A percentile compares a stretch with the other conserved stretches of the same genome.
Evolutionary conservation across 2,888 invertebrate genomes (phyloP).

Genomic region (Apamea anceps): DNA sequence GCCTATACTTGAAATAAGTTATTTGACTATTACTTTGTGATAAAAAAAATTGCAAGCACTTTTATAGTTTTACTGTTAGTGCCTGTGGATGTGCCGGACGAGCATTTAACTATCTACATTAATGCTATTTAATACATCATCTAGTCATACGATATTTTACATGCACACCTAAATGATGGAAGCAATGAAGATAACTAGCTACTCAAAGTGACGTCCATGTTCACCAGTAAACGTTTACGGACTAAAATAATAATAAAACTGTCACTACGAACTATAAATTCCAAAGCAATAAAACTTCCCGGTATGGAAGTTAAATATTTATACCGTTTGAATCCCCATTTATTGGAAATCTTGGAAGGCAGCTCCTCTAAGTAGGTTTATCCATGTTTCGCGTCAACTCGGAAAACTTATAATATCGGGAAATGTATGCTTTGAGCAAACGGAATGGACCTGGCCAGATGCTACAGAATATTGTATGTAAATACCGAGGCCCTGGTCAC

Average conservation of each 20-base stretch:
- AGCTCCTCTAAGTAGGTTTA: conserved; percentile 43
- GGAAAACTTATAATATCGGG: conserved; percentile 25
- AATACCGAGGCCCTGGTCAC: neutral
- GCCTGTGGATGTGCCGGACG: too few species aligned
- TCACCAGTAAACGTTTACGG: conserved; percentile 8
- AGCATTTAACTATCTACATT: too few species aligned
- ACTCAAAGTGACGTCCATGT: neutral
- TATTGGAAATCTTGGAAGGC: conserved; percentile 55
- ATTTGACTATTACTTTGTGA: too few species aligned
- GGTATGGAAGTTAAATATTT: conserved; percentile 57
- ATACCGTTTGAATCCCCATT: conserved; percentile 54
- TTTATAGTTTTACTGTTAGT: too few species aligned
- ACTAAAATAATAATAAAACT: conserved; percentile 38
- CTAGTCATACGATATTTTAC: neutral
- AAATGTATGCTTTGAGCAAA: conserved; percentile 31
- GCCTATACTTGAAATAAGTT: too few species aligned
- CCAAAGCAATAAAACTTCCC: conserved; percentile 45
- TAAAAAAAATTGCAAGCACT: too few species aligned
- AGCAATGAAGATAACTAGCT: neutral
- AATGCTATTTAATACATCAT: neutral
- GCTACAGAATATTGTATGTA: neutral
- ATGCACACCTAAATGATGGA: neutral
- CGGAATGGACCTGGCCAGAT: neutral
- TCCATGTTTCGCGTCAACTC: conserved; percentile 50
- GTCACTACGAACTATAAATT: conserved; percentile 51